Evolutionary conservation across 2,113 vertebrate species (phyloP), one percentile per base, ranked within the genome.

Genomic region (Toxotes chatareus): DNA sequence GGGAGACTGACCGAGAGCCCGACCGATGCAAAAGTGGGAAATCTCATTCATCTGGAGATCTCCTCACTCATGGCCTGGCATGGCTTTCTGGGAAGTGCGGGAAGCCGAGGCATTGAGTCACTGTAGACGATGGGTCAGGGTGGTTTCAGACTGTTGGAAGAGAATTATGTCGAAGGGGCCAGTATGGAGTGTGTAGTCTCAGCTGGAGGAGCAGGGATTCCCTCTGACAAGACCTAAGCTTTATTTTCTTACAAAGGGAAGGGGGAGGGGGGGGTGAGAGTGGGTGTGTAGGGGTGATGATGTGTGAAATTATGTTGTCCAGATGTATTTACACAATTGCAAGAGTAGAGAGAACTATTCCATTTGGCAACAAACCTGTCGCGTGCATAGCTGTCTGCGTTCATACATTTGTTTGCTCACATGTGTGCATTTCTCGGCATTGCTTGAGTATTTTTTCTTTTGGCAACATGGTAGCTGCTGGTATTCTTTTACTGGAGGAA

Each of bases 221-320:
- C 91, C 90, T 93, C 80, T 91, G 94, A 94, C 92, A 93, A 90
- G 91, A 90, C 87, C 80, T 74, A 68, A 78, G 73, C 90, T 86
- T 88, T 92, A 82, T 91, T 92, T 89, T 77, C 87, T 76, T 70
- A 72, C 61, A 71, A 71, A 65, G 59, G 65, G 75, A 63, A 51
- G 27, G 46, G 51, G 63, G 27, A n/a, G n/a, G 59, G 51, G 63
- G 27, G 8, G 13, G 5, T 23, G 51, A 51, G 56, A 36, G 84
- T 73, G 71, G 61, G 27, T 62, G 53, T 44, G 79, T 66, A 60
- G 49, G 83, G 76, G 90, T 86, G 91, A 89, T n/a, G 84, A 89
- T 89, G 86, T 91, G 90, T 88, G 82, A 92, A 92, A 89, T 92
- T 88, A 93, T 90, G 88, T 78, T 90, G 90, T 89, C 90, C 93